Conservation (phyloP, 2,113 vertebrate species). For the Actenoides hombroni region DNA sequence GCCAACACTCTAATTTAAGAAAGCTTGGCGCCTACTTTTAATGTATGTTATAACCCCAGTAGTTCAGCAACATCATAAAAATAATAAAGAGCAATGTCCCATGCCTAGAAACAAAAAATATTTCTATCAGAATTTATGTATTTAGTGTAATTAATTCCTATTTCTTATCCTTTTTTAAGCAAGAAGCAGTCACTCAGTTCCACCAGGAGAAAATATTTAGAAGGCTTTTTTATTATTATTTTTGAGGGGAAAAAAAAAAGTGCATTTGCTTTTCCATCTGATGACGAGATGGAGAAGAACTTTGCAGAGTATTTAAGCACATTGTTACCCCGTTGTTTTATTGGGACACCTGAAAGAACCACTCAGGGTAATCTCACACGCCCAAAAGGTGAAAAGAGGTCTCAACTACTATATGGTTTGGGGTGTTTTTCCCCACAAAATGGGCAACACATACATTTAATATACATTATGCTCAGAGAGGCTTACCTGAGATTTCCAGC, state of each 20-base stretch:
- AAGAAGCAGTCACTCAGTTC: background rate
- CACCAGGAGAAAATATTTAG: background rate
- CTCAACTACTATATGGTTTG: background rate
- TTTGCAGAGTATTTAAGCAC: background rate
- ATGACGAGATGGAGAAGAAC: background rate
- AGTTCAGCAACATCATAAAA: constrained; percentile 54
- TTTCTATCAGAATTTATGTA: constrained; percentile 6
- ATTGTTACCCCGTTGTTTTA: background rate
- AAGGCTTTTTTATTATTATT: background rate
- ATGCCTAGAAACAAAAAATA: constrained; percentile 49
- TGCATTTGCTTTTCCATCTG: background rate
- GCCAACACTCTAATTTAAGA: background rate
- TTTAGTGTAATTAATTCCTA: background rate
- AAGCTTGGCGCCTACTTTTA: background rate
- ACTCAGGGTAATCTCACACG: background rate
- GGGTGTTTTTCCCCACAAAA: no score
- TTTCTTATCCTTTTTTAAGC: background rate
- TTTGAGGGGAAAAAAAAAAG: background rate
- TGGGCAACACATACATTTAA: background rate
- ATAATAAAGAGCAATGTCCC: constrained; percentile 59
- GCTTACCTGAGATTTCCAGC: background rate
- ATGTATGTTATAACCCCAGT: constrained; percentile 6
- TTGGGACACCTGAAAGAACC: background rate
- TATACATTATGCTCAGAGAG: background rate
- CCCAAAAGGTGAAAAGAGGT: background rate